These are phyloP conservation scores for Macaria liturata DNA, from an alignment of 2,888 invertebrate genomes.

Conservation along the genomic window DNA sequence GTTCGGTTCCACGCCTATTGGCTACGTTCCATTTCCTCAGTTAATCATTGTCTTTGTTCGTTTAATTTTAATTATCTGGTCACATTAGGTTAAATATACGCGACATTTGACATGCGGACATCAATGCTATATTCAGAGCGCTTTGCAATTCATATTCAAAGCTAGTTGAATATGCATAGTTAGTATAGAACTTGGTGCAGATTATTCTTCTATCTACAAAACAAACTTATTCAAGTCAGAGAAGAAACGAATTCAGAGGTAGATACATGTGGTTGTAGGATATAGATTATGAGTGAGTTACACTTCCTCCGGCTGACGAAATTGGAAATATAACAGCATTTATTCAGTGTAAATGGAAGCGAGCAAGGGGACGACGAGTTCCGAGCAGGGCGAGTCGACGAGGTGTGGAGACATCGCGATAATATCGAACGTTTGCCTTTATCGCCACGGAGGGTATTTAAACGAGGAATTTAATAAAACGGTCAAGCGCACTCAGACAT, in stretches of 20 bases:
- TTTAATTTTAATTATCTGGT: conserved; percentile 4
- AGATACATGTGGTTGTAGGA: too few relatives aligned
- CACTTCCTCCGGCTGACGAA: conserved; percentile 3
- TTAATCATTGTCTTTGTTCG: conserved; percentile 7
- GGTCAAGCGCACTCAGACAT: conserved; percentile 48
- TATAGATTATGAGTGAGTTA: too few relatives aligned
- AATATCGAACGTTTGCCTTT: conserved; percentile 66
- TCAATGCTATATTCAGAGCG: too few relatives aligned
- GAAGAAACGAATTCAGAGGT: too few relatives aligned
- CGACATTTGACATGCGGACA: too few relatives aligned
- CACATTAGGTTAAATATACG: too few relatives aligned
- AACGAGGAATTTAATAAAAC: conserved; percentile 74
- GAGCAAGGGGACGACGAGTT: conserved; percentile 46
- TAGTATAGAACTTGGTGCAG: too few relatives aligned
- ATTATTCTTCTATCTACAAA: too few relatives aligned
- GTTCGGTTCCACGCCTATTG: conserved; percentile 7
- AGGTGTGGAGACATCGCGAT: conserved; percentile 73
- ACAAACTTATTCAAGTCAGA: too few relatives aligned
- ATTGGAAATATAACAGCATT: conserved; percentile 19
- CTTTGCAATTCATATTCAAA: too few relatives aligned
- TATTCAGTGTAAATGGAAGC: conserved; percentile 26
- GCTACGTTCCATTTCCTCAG: conserved; percentile 13
- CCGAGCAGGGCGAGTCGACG: conserved; percentile 59
- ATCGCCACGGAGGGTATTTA: conserved; percentile 63
- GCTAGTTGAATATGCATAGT: too few relatives aligned